Percentiles rank a stretch among this genome's conserved stretches.
Evolutionary conservation across 2,113 vertebrate species (phyloP).

Genomic region (Cryptotis parvus): DNA sequence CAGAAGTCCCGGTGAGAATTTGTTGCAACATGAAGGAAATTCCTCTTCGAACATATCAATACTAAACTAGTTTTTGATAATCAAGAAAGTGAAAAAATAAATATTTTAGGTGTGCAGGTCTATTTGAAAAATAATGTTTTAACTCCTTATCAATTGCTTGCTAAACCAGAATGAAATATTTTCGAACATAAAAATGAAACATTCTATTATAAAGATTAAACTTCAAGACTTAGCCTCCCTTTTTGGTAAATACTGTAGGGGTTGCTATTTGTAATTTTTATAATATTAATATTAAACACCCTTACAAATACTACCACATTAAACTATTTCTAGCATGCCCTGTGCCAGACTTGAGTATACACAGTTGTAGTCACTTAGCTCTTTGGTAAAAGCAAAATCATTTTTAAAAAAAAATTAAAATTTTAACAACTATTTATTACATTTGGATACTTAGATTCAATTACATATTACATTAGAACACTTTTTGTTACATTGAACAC

Average conservation of each 20-base stretch:
- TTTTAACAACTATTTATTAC: no score
- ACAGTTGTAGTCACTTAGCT: neutral
- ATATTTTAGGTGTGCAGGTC: no score
- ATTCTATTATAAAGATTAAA: no score
- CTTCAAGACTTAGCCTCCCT: neutral
- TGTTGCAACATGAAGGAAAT: neutral
- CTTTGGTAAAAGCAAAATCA: neutral
- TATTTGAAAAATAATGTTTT: no score
- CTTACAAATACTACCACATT: neutral
- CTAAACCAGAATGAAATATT: no score
- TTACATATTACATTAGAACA: no score
- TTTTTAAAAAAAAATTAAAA: neutral
- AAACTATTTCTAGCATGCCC: neutral
- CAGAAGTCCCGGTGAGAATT: neutral
- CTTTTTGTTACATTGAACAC: no score
- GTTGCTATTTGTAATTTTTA: neutral
- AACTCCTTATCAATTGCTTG: no score
- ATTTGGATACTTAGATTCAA: no score
- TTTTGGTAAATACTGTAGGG: neutral
- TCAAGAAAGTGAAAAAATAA: neutral
- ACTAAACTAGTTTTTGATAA: neutral
- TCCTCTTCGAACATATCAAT: neutral
- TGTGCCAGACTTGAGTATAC: neutral
- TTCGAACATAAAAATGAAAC: no score
- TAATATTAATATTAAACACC: neutral